A percentile compares a stretch with the other conserved stretches of the same genome.
These are phyloP conservation scores for Orcinus orca DNA, from an alignment of 2,113 vertebrate species.

Conservation along the genomic window DNA sequence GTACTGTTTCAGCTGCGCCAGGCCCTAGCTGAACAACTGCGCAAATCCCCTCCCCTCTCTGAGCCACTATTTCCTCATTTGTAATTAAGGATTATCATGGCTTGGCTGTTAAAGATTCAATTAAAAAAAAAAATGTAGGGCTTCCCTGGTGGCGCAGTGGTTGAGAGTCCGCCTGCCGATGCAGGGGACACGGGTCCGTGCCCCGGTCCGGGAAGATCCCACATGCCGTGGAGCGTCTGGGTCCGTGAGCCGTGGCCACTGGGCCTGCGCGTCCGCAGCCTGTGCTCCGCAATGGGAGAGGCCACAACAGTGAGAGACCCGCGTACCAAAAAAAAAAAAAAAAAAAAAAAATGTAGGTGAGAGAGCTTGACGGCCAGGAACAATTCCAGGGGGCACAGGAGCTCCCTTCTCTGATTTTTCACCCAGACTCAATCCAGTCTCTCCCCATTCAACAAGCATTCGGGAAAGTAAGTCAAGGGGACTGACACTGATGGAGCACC, in stretches of 20 bases:
- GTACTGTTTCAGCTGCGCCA: too few species aligned
- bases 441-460: background rate
- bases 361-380: background rate
- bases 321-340: too few species aligned
- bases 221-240: too few species aligned
- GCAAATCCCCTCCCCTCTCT: background rate
- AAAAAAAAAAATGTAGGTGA: background rate
- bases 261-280: too few species aligned
- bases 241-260: too few species aligned
- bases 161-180: too few species aligned
- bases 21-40: accelerated
- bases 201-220: too few species aligned
- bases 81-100: background rate
- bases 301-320: too few species aligned
- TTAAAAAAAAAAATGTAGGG: background rate
- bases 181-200: too few species aligned
- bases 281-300: too few species aligned
- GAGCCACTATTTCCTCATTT: background rate
- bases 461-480: background rate
- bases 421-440: background rate
- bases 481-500: background rate
- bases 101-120: background rate
- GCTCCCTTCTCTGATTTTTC: background rate
- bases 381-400: background rate
- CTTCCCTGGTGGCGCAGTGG: too few species aligned